Conservation (phyloP, 2,888 invertebrate genomes). For the Ophion ellenae region DNA sequence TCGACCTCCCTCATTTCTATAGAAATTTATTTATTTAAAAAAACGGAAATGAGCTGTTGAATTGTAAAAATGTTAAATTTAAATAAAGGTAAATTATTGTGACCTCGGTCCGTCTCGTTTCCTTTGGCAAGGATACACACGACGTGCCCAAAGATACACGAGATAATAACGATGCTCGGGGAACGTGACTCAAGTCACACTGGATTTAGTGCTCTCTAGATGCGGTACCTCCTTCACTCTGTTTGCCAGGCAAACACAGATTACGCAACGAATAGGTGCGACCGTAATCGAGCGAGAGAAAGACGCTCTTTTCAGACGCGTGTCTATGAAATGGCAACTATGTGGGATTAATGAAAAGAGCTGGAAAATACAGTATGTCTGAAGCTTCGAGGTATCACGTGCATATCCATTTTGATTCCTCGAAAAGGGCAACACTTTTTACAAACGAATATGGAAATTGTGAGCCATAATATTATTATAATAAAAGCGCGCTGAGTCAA, state of each 20-base stretch:
- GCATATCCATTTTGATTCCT: too few relatives aligned
- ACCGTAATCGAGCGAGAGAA: conserved; percentile 36
- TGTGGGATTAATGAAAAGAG: conserved; percentile 28
- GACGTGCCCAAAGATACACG: conserved; percentile 42
- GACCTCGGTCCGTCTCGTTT: conserved; percentile 18
- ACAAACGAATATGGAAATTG: too few relatives aligned
- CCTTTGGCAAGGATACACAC: conserved; percentile 24
- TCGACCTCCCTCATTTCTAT: conserved; percentile 47
- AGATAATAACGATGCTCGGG: conserved; percentile 52
- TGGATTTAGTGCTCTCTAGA: conserved; percentile 40
- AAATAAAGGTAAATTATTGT: conserved; percentile 24
- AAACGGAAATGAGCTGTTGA: neutral
- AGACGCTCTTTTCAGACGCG: conserved; percentile 27
- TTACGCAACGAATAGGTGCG: conserved; percentile 64
- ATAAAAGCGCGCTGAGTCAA: too few relatives aligned
- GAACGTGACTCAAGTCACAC: conserved; percentile 57
- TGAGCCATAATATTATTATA: too few relatives aligned
- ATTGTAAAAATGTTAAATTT: neutral
- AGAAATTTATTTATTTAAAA: neutral
- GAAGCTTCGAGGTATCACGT: too few relatives aligned
- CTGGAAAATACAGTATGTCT: too few relatives aligned
- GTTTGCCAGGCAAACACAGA: conserved; percentile 22
- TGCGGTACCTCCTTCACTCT: conserved; percentile 10
- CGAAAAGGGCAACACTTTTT: too few relatives aligned
- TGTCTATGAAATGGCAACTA: conserved; percentile 22